Evolutionary conservation across 2,113 vertebrate species (phyloP).

Genomic region (Onychostoma macrolepis): DNA sequence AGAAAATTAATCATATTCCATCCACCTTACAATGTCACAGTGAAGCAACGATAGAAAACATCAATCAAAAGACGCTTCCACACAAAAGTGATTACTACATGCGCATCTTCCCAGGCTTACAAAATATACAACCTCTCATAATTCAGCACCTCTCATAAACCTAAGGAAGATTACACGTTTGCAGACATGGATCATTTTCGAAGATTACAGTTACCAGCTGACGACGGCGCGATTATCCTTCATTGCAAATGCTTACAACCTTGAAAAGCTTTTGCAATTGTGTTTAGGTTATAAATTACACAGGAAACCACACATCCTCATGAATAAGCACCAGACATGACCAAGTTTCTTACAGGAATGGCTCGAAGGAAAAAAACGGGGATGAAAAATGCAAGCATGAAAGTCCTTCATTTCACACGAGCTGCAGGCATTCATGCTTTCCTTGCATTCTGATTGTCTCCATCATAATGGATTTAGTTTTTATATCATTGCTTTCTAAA

Average conservation of each 20-base stretch:
- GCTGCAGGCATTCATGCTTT: neutral
- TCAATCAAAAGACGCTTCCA: conserved; percentile 57
- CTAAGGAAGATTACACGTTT: conserved; percentile 57
- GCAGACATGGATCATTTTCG: conserved; percentile 46
- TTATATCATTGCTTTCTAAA: conserved; percentile 4
- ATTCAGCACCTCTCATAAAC: conserved; percentile 45
- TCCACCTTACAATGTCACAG: neutral
- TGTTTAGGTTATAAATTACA: conserved; percentile 40
- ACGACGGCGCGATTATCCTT: conserved; percentile 34
- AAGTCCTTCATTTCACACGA: neutral
- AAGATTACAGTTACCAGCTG: conserved; percentile 51
- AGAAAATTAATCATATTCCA: conserved; percentile 19
- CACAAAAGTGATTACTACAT: conserved; percentile 39
- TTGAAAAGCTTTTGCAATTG: conserved; percentile 49
- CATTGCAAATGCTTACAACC: conserved; percentile 41
- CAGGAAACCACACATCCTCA: neutral
- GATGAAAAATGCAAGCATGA: neutral
- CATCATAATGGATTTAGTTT: neutral
- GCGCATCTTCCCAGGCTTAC: neutral
- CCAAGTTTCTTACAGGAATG: neutral
- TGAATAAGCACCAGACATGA: neutral
- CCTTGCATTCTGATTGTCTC: neutral
- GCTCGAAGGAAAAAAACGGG: neutral
- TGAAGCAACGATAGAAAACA: conserved; percentile 38
- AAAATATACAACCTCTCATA: conserved; percentile 29